Percentiles rank a stretch among this genome's conserved stretches.
These are phyloP conservation scores for Hystrix cristata DNA, from an alignment of 2,113 vertebrate genomes.

Conservation along the genomic window DNA sequence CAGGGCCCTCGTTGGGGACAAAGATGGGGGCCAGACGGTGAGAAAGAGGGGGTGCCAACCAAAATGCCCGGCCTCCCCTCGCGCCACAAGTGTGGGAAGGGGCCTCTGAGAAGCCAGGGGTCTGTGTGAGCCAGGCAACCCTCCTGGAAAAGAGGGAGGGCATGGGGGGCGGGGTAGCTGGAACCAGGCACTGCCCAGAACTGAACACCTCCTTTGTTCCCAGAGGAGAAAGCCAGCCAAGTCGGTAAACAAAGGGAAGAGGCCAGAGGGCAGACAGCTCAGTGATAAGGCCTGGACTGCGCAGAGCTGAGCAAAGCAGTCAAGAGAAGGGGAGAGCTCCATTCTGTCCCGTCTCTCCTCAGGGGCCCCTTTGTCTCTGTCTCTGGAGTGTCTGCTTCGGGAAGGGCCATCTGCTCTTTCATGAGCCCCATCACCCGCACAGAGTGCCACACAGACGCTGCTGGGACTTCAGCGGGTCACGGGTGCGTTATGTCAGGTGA, in stretches of 20 bases:
- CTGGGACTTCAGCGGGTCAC: background rate
- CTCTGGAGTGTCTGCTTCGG: background rate
- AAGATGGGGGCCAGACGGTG: background rate
- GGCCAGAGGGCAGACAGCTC: slow-evolving; percentile 77
- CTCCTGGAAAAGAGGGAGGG: background rate
- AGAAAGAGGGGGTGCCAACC: slow-evolving; percentile 29
- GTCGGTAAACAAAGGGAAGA: slow-evolving; percentile 75
- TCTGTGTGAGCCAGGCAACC: background rate
- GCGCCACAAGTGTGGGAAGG: slow-evolving; percentile 46
- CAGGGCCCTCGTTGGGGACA: slow-evolving; percentile 29
- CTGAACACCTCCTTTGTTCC: slow-evolving; percentile 75
- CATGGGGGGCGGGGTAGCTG: background rate
- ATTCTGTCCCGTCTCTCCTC: background rate
- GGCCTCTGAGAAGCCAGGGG: slow-evolving; percentile 30
- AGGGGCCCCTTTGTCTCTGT: background rate
- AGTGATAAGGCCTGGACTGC: slow-evolving; percentile 29
- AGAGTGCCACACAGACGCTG: background rate
- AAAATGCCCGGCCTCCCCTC: background rate
- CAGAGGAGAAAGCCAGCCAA: slow-evolving; percentile 71
- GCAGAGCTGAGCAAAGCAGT: slow-evolving; percentile 3
- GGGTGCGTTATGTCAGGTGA: background rate
- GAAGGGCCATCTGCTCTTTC: background rate
- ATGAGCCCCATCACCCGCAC: accelerated
- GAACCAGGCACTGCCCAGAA: slow-evolving; percentile 58
- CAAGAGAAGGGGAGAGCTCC: background rate